Base-by-base conservation (phyloP, 2,113 vertebrate species). In the Epinephelus cyanopodus region DNA sequence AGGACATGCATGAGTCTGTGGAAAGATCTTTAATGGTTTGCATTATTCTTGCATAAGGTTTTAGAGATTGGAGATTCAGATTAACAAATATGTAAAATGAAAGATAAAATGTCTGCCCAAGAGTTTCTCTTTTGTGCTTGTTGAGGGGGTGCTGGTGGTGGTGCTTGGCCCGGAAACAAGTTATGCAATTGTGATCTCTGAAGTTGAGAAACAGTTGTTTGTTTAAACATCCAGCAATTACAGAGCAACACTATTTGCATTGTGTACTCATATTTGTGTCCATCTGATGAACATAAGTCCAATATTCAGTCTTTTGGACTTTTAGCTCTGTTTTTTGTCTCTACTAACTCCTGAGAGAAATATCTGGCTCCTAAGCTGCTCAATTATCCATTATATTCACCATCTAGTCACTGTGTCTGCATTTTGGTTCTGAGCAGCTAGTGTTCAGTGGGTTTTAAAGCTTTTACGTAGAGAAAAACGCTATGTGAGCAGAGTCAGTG, bases 51-150 rank as follows among this genome's bases (percentile, higher is more conserved):
- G n/a, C 23, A 45, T 6, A 77, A 74, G 18, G 47, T n/a, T 66
- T 70, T 19, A 62, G 27, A 57, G 69, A 82, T 81, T 77, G 62
- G 37, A 63, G 18, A 67, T 27, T 68, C 19, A 27, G 13, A 64
- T 48, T 48, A 60, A 37, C n/a, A 9, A 56, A 56, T 39, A 27
- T 62, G 50, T 37, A 53, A 79, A 63, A 63, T 69, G 56, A 53
- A 66, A 66, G 23, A 53, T 57, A 58, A 64, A 73, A 57, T 23
- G 12, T 42, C 27, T 68, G 2, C 14, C 3, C 6, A 12, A 17
- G 25, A 50, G 10, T 9, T 27, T 23, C 29, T 74, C 23, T 12
- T 47, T 56, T 23, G 8, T 33, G 23, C 52, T 29, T 33, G 5
- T 67, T 37, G 33, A 7, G 6, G 33, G 33, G 33, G 33, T 29